These are phyloP conservation scores for Phoxinus dragarum DNA, from an alignment of 2,797 vertebrate species.

Conservation along the genomic window DNA sequence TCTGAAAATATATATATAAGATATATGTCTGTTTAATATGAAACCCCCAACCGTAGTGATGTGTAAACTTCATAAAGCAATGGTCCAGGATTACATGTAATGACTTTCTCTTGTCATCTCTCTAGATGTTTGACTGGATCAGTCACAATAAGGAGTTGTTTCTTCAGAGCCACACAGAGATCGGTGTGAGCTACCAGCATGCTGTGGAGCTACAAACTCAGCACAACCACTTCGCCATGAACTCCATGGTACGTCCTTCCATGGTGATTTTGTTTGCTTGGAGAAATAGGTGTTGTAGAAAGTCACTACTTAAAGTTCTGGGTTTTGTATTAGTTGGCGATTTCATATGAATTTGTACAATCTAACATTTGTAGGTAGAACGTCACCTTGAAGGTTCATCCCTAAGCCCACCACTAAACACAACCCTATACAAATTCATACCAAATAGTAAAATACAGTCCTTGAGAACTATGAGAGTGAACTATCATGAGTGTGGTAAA, in stretches of 20 bases:
- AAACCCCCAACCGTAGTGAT: background rate
- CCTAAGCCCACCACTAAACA: background rate
- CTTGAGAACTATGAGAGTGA: background rate
- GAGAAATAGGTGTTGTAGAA: background rate
- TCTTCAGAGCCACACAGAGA: conserved; percentile 97
- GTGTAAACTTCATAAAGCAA: background rate
- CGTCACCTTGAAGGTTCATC: no score
- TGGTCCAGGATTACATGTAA: conserved; percentile 4
- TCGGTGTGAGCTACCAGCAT: conserved; percentile 93
- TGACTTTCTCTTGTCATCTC: conserved; percentile 1
- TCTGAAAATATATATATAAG: no score
- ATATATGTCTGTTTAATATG: background rate
- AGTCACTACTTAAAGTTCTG: background rate
- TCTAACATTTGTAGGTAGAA: background rate
- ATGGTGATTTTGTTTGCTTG: background rate
- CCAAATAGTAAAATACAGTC: background rate
- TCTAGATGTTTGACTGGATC: conserved; percentile 99
- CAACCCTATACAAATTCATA: background rate
- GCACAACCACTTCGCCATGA: conserved; percentile 99
- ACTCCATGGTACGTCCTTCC: conserved; percentile 90
- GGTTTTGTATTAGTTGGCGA: background rate
- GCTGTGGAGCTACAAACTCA: conserved; percentile 97
- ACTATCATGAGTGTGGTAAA: background rate
- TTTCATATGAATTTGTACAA: background rate
- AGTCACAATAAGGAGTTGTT: conserved; percentile 99